Conservation (phyloP, 2,888 invertebrate species). For the Zootermopsis nevadensis region DNA sequence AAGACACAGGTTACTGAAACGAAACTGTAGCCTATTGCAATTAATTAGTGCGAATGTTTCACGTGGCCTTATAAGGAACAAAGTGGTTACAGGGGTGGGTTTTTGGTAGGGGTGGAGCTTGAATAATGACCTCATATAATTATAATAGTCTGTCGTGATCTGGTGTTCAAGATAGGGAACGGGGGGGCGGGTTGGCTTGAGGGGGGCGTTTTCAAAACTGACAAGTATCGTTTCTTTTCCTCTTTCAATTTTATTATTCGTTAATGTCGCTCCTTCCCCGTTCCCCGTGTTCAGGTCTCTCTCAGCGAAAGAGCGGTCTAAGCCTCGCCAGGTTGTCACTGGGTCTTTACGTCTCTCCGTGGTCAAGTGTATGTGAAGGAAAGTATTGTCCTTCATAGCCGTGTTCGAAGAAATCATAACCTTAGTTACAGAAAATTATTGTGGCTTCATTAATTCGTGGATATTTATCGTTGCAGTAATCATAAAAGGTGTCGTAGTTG, state of each 20-base stretch:
- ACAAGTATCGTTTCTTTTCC: slow-evolving; percentile 40
- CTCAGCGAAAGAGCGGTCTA: background rate
- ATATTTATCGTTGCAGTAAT: no score
- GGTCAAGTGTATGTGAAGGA: no score
- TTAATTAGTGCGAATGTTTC: slow-evolving; percentile 41
- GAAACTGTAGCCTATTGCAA: background rate
- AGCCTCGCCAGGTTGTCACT: background rate
- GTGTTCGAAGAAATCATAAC: no score
- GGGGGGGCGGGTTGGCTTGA: slow-evolving; percentile 20
- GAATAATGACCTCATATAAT: slow-evolving; percentile 39
- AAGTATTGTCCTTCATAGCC: no score
- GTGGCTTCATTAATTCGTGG: no score
- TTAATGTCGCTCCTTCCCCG: slow-evolving; percentile 37
- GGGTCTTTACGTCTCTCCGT: no score
- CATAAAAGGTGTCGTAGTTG: no score
- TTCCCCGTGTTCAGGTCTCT: background rate
- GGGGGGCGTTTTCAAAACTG: slow-evolving; percentile 43
- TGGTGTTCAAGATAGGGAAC: slow-evolving; percentile 26
- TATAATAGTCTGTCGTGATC: slow-evolving; percentile 38
- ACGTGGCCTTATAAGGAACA: slow-evolving; percentile 19
- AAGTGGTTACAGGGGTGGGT: slow-evolving; percentile 3
- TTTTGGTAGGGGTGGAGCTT: slow-evolving; percentile 38
- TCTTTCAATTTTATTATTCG: slow-evolving; percentile 41
- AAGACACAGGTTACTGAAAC: no score
- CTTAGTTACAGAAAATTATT: no score